Evolutionary conservation across 2,797 vertebrate genomes (phyloP), one percentile per base, ranked within the genome.

Genomic region (Meriones psammophilus): DNA sequence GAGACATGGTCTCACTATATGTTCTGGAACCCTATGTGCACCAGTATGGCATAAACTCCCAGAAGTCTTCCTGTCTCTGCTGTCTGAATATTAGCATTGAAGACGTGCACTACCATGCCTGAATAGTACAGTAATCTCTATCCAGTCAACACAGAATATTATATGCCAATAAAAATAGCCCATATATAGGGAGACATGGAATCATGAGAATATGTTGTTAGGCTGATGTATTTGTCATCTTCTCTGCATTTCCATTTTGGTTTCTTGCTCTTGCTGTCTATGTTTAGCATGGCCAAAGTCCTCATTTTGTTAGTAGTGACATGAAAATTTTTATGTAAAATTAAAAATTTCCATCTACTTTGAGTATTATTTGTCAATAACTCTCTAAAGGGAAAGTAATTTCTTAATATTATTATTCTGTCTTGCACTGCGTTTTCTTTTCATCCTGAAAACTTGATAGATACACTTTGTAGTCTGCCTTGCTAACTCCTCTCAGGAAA

Each of bases 401-500:
- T 94, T 95, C 56, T 33, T 87, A 91, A 91, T 24, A 46, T 86
- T 94, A 74, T 77, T 56, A 42, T 91, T 60, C 54, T 92, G 3
- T 33, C 60, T 91, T 88, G 24, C 28, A 13, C 6, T 81, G 5
- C 50, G 76, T 92, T 90, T 96, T 93, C 18, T 94, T 88, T 92
- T 90, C 20, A 83, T 78, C 60, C 36, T 92, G 58, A 95, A 91
- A 94, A 77, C 42, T 50, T 79, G 69, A 33, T 93, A 14, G 66
- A 87, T 79, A 50, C 91, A 24, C 71, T 94, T 91, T 95, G 2
- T 93, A 92, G 86, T 89, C 14, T 87, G 24, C 54, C 54, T 92
- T 96, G 50, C 50, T 83, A 96, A 62, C 62, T 39, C 30, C n/a
- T 91, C 79, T 85, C 54, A 91, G 69, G 95, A 96, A 95, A 95